Evolutionary conservation across 2,113 vertebrate genomes (phyloP), one percentile per base, ranked within the genome.

Genomic region (Pholis gunnellus): DNA sequence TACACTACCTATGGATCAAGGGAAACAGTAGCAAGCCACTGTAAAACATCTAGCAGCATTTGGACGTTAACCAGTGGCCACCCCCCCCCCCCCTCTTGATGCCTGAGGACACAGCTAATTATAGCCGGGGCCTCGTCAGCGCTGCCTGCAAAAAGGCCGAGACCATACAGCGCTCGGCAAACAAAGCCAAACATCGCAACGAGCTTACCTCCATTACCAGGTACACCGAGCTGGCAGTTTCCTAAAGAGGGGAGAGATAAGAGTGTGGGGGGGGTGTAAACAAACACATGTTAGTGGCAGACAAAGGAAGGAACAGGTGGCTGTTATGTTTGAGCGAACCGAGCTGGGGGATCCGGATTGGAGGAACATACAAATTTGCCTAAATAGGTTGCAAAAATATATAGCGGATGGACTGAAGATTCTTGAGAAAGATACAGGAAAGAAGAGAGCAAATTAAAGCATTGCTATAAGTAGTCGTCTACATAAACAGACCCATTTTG

Each of bases 201-300:
- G 9, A 66, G 75, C 97, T 97, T 94, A 99, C 98, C 98, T 99
- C 98, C 98, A 99, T 99, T 81, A 99, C 98, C 94, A 99, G 95
- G 89, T 99, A 99, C 91, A 99, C 98, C 4, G 97, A 99, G 90
- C 96, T 99, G 78, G 97, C 97, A 90, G 98, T 95, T 89, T 99
- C 98, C 98, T 99, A 85, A 54, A 92, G 84, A 73, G 67, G 72
- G 48, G 73, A 17, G 59, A 82, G 87, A 89, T 82, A 88, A 85
- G 78, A 73, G 75, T 5, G 34, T 34, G 36, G 46, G 46, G 17
- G 46, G 13, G 36, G 50, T 20, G 72, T 84, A 86, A 92, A 92
- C 83, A 87, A 11, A 95, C 48, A 94, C 72, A 79, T n/a, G 79
- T 84, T 70, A 82, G 73, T 50, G 63, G 56, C 73, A 84, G 78